These are phyloP conservation scores for Nesometra sesokonis DNA, from an alignment of 35 echinoderm and acorn worm species.

Conservation along the genomic window DNA sequence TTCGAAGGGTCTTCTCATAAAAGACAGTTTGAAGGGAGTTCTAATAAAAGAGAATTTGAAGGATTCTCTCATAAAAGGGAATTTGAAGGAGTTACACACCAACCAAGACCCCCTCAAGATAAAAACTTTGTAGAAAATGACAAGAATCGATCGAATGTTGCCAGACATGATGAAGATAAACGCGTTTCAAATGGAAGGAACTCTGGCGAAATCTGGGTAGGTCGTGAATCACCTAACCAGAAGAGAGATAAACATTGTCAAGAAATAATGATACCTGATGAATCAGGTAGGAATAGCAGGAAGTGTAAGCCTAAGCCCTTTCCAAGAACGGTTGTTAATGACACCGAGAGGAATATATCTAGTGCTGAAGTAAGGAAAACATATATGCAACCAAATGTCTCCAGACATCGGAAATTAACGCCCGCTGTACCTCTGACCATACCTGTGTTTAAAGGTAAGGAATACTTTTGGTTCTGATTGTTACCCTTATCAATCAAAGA, in stretches of 20 bases:
- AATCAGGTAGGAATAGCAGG: background rate
- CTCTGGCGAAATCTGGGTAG: background rate
- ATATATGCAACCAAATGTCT: background rate
- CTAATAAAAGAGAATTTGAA: no score
- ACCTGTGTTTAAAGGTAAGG: background rate
- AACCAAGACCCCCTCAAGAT: background rate
- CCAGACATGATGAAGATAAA: background rate
- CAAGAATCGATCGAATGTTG: background rate
- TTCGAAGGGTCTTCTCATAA: no score
- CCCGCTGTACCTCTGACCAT: background rate
- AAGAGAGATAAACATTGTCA: background rate
- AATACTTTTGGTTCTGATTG: no score
- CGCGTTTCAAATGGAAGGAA: background rate
- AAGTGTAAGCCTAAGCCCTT: background rate
- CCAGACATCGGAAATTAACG: background rate
- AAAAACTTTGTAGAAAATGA: background rate
- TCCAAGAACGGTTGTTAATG: background rate
- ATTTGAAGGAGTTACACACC: background rate
- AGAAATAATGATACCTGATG: background rate
- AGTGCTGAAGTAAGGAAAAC: background rate
- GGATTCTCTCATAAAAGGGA: background rate
- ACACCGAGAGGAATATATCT: background rate
- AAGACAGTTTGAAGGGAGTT: no score
- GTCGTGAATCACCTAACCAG: background rate
- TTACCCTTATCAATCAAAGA: no score